Evolutionary conservation across 1,140 invertebrate species (phyloP), one percentile per base, ranked within the genome.

Genomic region (Drosophila aff.): DNA sequence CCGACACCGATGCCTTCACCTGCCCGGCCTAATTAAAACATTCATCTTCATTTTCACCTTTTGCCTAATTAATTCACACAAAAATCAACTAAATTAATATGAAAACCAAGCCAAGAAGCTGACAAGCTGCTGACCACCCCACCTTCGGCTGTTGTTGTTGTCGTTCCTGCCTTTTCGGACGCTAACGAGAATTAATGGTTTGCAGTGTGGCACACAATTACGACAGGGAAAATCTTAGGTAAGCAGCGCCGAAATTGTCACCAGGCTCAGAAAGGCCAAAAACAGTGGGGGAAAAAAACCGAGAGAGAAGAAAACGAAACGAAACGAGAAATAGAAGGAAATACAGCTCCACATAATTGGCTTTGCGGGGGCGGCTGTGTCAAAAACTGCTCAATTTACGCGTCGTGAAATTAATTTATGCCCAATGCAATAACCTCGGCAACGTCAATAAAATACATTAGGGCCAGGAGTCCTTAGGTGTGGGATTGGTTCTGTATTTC

Each of bases 21-120:
- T 52, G 47, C 63, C 21, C 43, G 46, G 84, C 82, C 84, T 92
- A 92, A 92, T 92, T 92, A 87, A 92, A 91, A 92, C 91, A 92
- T 92, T 92, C 91, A 91, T 92, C 91, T 92, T 92, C 89, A 92
- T 92, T 92, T 92, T 90, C 91, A 92, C 91, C 91, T 92, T 92
- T 92, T 92, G 90, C 80, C 85, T 92, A 92, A 92, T 92, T 92
- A 92, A 92, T 92, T 92, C 90, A 91, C 82, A 90, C 86, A 90
- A 91, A 90, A 90, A 90, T 90, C 86, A 91, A 91, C 82, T 90
- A 91, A 90, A 90, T 90, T 90, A 90, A 91, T 90, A 90, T 90
- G 85, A 90, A 90, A 90, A 75, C 82, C 75, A 78, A 90, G 85
- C 79, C 86, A 82, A 89, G 86, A 89, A 85, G 85, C 85, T 89